phyloP scores from a whole-genome alignment of 2,113 vertebrate species.

The Nymphicus hollandicus region DNA sequence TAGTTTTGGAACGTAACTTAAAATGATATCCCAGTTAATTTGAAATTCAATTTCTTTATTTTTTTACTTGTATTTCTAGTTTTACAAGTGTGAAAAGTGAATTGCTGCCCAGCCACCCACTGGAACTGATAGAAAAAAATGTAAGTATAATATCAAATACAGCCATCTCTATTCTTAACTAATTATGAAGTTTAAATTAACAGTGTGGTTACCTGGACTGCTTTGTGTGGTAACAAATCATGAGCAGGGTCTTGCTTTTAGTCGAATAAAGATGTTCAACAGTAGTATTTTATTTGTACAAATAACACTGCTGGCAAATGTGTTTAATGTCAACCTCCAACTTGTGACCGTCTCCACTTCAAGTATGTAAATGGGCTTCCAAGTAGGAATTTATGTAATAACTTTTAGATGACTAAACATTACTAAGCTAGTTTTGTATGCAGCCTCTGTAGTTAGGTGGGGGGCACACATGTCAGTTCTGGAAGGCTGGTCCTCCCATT shows the following conservation, averaged over 20 bases:
- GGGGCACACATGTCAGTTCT: background rate
- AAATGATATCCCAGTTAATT: background rate
- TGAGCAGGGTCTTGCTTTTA: background rate
- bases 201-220: fast-evolving
- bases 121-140: constrained; percentile 94
- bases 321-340: background rate
- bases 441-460: background rate
- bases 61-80: constrained; percentile 66
- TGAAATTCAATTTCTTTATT: background rate
- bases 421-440: background rate
- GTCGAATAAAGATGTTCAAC: background rate
- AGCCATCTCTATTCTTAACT: background rate
- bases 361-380: background rate
- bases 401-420: background rate
- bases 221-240: background rate
- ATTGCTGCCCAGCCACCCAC: constrained; percentile 88
- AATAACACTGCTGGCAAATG: background rate
- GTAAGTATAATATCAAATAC: constrained; percentile 75
- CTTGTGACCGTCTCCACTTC: background rate
- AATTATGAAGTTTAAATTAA: background rate
- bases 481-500: background rate
- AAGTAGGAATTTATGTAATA: background rate
- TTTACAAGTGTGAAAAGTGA: constrained; percentile 91
- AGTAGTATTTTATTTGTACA: background rate
- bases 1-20: background rate